Base-by-base conservation (phyloP, 2,888 invertebrate species). In the Spialia ferax region DNA sequence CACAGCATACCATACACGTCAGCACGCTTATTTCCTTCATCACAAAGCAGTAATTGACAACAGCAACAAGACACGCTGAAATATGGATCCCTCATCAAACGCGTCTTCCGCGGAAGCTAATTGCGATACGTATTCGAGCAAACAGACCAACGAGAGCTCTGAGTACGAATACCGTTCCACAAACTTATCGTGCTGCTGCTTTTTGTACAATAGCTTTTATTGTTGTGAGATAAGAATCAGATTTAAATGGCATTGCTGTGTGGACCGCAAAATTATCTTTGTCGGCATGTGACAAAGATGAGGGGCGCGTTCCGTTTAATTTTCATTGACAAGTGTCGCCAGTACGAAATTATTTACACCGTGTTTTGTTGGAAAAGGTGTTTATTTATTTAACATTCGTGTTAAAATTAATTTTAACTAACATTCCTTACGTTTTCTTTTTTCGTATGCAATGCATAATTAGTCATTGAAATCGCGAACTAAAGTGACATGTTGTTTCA, bases 261-360 rank as follows among this genome's bases (percentile, higher is more conserved):
- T 54, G 5, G 26, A 55, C 35, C 22, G 42, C 62, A 68, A 64
- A 69, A 66, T 74, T 75, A 65, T 52, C 2, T 38, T 65, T 35
- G 65, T 32, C n/a, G 52, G 50, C 48, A 82, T 80, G 85, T 82
- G 84, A 88, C 85, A 86, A 82, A 86, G 86, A 87, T 84, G 83
- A 85, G 84, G 85, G 72, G 59, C 79, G 78, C 73, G 80, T 82
- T 82, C 79, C 80, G 84, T 87, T 89, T 86, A 86, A 88, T 88
- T 88, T 86, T 83, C 87, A 87, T 86, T 87, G 87, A 85, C 83
- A 82, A 86, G 81, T 80, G 82, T 81, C 73, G 79, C 72, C 69
- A 73, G 71, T 63, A 64, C 68, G 57, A 48, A 6, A 64, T 57
- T 64, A 64, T 64, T 64, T 70, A 61, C 63, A 55, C 67, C 67